A percentile compares a stretch with the other conserved stretches of the same genome.
Conservation (phyloP, 2,113 vertebrate species). For the Spermophilus dauricus region DNA sequence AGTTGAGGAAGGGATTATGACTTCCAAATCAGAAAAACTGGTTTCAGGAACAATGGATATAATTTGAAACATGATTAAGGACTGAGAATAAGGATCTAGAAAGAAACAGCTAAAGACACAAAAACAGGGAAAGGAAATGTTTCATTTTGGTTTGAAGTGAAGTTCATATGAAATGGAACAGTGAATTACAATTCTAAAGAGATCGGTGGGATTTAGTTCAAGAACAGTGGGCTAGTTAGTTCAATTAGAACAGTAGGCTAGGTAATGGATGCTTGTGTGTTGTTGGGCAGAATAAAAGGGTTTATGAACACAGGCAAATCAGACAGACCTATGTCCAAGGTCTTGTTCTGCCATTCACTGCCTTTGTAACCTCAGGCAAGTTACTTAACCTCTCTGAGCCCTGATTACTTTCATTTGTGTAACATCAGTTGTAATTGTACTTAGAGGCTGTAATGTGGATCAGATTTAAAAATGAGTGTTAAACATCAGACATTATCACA, state of each 20-base stretch:
- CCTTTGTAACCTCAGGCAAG: not conserved
- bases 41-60: not conserved
- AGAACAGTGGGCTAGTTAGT: not conserved
- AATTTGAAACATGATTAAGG: not conserved
- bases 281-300: not conserved
- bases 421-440: not conserved
- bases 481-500: not conserved
- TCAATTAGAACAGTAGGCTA: not conserved
- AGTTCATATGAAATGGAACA: not conserved
- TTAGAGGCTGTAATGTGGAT: not conserved
- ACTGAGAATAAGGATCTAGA: not conserved
- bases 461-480: not conserved
- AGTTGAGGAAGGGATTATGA: not conserved
- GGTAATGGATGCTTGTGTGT: not conserved
- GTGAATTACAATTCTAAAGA: not conserved
- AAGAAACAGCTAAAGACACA: not conserved
- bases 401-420: constrained; percentile 2
- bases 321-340: not conserved
- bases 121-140: not conserved
- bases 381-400: not conserved
- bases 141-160: not conserved
- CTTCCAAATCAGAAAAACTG: not conserved
- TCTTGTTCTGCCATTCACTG: not conserved
- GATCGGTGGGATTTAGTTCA: not conserved
- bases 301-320: not conserved